Percentiles rank a stretch among this genome's conserved stretches.
These are phyloP conservation scores for Brienomyrus longianalis DNA, from an alignment of 2,113 vertebrate genomes.

Conservation along the genomic window DNA sequence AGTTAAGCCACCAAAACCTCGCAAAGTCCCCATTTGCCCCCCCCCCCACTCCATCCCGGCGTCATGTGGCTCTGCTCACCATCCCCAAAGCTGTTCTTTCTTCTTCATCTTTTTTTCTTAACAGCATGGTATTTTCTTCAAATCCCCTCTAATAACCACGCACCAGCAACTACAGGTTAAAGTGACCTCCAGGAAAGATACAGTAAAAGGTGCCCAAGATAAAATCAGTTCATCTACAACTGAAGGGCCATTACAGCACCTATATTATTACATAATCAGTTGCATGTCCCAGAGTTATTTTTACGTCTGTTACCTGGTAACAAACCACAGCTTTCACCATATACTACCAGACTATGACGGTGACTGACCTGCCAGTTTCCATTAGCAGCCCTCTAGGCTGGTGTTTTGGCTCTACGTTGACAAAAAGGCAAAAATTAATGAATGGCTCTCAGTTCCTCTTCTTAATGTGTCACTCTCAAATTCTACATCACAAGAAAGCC, in stretches of 20 bases:
- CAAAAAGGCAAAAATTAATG: neutral
- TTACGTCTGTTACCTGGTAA: neutral
- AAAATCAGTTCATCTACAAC: neutral
- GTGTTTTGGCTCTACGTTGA: neutral
- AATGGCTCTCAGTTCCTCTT: neutral
- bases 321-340: neutral
- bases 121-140: neutral
- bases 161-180: neutral
- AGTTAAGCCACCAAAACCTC: neutral
- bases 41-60: neutral
- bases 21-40: neutral
- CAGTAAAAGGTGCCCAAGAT: neutral
- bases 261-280: neutral
- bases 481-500: neutral
- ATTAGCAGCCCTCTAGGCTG: neutral
- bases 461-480: neutral
- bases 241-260: neutral
- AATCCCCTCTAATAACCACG: neutral
- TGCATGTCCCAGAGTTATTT: neutral
- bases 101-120: neutral
- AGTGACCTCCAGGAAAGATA: neutral
- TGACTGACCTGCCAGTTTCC: neutral
- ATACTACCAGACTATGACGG: neutral
- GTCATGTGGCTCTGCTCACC: neutral
- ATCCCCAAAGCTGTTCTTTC: neutral